A percentile compares a stretch with the other conserved stretches of the same genome.
Evolutionary conservation across 2,888 invertebrate species (phyloP).

Genomic region (Tryphoninae sp.): DNA sequence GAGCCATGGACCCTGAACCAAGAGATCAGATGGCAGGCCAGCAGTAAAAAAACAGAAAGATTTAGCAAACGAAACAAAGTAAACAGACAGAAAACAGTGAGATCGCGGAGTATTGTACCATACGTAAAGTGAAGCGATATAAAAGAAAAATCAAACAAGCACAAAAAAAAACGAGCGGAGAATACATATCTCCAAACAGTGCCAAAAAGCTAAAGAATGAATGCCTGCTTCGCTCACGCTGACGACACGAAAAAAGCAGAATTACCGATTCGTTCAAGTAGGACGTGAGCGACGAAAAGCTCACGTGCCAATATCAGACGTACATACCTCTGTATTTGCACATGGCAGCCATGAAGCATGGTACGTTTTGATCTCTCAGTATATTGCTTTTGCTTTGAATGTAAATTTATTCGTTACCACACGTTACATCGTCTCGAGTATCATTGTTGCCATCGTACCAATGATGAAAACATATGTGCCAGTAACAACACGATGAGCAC

Average conservation of each 20-base stretch:
- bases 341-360: conserved; percentile 83
- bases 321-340: conserved; percentile 79
- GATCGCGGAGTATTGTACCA: conserved; percentile 30
- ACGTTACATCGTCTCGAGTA: conserved; percentile 34
- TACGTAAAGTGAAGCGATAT: conserved; percentile 17
- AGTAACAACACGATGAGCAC: neutral
- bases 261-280: conserved; percentile 77
- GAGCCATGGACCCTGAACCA: conserved; percentile 78
- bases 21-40: conserved; percentile 76
- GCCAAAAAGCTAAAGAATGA: conserved; percentile 78
- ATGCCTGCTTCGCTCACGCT: conserved; percentile 77
- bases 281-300: conserved; percentile 76
- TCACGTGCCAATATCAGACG: conserved; percentile 76
- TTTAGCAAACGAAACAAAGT: conserved; percentile 15
- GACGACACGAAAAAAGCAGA: conserved; percentile 78
- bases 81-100: conserved; percentile 17
- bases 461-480: neutral
- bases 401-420: conserved; percentile 38
- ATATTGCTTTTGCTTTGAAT: conserved; percentile 63
- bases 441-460: neutral
- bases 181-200: conserved; percentile 49
- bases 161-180: conserved; percentile 45
- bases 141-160: conserved; percentile 31
- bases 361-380: conserved; percentile 79
- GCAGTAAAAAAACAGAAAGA: conserved; percentile 69